Conservation (phyloP, 2,888 invertebrate genomes). For the Seladonia tumulorum region DNA sequence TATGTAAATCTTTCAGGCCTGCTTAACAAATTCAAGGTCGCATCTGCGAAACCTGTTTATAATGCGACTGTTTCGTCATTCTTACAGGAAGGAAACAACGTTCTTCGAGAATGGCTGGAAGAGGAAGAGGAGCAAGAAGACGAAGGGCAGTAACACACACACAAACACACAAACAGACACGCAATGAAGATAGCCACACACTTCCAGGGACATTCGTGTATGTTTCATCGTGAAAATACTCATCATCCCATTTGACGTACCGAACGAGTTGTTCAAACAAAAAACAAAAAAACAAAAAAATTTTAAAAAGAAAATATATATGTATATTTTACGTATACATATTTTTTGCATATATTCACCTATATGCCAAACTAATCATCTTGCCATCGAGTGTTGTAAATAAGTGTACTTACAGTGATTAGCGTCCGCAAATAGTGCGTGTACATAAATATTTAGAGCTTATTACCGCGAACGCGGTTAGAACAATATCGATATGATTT, state of each 20-base stretch:
- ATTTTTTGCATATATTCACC: conserved; percentile 47
- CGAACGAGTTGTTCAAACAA: background rate
- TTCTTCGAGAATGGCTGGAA: conserved; percentile 80
- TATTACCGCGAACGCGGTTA: conserved; percentile 55
- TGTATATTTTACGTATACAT: conserved; percentile 58
- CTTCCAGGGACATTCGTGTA: conserved; percentile 61
- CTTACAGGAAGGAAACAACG: conserved; percentile 79
- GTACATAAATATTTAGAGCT: conserved; percentile 79
- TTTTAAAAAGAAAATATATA: conserved; percentile 48
- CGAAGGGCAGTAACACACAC: conserved; percentile 68
- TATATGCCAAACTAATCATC: conserved; percentile 68
- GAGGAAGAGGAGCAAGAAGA: conserved; percentile 65
- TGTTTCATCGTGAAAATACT: conserved; percentile 48
- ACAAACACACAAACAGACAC: background rate
- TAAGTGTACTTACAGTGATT: conserved; percentile 84
- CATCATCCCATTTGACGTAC: conserved; percentile 48
- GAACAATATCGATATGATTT: conserved; percentile 47
- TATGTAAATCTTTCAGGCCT: conserved; percentile 20
- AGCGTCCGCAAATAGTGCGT: conserved; percentile 81
- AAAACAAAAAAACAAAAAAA: conserved; percentile 14
- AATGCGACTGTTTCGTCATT: conserved; percentile 18
- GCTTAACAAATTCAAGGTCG: conserved; percentile 21
- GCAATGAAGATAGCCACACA: conserved; percentile 60
- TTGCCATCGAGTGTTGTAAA: conserved; percentile 84
- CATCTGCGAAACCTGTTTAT: background rate